Percentiles rank a stretch among this genome's conserved stretches.
These are phyloP conservation scores for Eumaeus atala DNA, from an alignment of 1,140 invertebrate species.

Conservation along the genomic window DNA sequence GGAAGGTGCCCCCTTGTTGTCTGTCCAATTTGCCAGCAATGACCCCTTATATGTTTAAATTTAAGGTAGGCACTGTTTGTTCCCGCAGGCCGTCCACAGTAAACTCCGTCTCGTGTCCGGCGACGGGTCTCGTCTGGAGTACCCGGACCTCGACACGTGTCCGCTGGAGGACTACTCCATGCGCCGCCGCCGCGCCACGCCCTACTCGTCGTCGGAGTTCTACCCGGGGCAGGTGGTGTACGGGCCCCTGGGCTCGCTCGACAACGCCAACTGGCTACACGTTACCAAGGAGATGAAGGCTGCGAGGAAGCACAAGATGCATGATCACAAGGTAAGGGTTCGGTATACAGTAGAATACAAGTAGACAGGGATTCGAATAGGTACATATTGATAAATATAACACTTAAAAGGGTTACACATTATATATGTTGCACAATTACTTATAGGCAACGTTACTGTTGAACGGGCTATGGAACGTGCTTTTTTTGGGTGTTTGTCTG, in stretches of 20 bases:
- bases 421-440: too few species aligned
- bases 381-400: too few species aligned
- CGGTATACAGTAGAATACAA: too few species aligned
- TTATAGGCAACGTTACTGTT: too few species aligned
- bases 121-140: slow-evolving; percentile 79
- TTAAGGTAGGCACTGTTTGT: too few species aligned
- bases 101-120: slow-evolving; percentile 79
- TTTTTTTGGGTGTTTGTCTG: too few species aligned
- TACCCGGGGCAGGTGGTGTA: slow-evolving; percentile 86
- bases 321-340: slow-evolving; percentile 65
- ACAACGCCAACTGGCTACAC: slow-evolving; percentile 85
- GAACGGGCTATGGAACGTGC: too few species aligned
- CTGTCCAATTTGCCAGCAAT: too few species aligned
- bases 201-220: slow-evolving; percentile 75
- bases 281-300: slow-evolving; percentile 84
- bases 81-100: slow-evolving; percentile 75
- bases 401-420: too few species aligned
- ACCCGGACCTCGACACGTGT: slow-evolving; percentile 79
- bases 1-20: too few species aligned
- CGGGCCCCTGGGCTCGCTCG: slow-evolving; percentile 80
- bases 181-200: slow-evolving; percentile 57
- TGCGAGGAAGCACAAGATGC: slow-evolving; percentile 77
- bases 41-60: too few species aligned
- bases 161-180: slow-evolving; percentile 76
- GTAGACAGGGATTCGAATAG: too few species aligned